Conservation (phyloP, 2,797 vertebrate species). For the Eulemur coronatus region DNA sequence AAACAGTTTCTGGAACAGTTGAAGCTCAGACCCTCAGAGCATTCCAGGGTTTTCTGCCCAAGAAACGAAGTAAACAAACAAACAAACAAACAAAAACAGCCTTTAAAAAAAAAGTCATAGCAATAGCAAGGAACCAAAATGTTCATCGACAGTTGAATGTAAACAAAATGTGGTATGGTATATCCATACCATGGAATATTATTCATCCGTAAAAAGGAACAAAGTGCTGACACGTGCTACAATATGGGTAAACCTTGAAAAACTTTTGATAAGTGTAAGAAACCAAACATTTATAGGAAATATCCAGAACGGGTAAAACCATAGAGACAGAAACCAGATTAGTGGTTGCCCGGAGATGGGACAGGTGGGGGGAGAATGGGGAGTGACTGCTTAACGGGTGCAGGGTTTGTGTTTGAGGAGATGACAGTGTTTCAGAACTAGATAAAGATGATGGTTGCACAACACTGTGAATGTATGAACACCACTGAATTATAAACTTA, state of each 20-base stretch:
- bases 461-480: background rate
- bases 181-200: background rate
- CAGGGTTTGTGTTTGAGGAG: background rate
- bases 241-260: background rate
- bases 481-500: background rate
- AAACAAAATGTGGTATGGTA: background rate
- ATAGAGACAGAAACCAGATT: background rate
- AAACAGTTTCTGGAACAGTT: background rate
- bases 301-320: background rate
- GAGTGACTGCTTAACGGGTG: too few relatives aligned
- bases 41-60: background rate
- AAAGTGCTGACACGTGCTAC: background rate
- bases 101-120: background rate
- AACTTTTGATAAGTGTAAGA: background rate
- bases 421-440: background rate
- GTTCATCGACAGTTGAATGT: background rate
- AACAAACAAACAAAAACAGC: background rate
- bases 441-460: background rate
- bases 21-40: background rate
- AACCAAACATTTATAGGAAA: background rate
- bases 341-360: background rate
- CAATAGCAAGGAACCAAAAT: background rate
- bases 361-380: rapidly evolving
- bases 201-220: background rate
- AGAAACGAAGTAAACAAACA: background rate